These are phyloP conservation scores for Sceloporus undulatus DNA, from an alignment of 2,113 vertebrate species.

Conservation along the genomic window DNA sequence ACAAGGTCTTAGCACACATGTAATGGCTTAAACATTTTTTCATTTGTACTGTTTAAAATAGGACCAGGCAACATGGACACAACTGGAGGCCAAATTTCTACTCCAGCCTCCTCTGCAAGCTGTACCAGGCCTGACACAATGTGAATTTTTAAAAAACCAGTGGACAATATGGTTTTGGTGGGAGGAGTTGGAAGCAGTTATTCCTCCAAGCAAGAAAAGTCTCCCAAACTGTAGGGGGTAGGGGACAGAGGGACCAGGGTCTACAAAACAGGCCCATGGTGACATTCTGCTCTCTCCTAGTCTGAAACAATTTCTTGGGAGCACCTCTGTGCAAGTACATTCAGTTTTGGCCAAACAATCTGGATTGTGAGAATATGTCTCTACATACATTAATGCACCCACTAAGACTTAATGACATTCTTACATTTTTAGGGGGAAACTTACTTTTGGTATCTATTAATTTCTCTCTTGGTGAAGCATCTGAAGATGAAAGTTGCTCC, in stretches of 20 bases:
- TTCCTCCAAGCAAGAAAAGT: no score
- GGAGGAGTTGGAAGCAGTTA: no score
- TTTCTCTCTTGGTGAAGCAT: constrained; percentile 86
- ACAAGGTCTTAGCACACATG: constrained; percentile 53
- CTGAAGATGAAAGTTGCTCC: constrained; percentile 90
- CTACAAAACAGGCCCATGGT: no score
- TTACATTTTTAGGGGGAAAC: constrained; percentile 12
- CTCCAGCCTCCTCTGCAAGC: no score
- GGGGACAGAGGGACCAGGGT: no score
- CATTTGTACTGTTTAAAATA: constrained; percentile 10
- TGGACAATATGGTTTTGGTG: no score
- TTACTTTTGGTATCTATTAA: constrained; percentile 93
- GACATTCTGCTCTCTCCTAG: not conserved
- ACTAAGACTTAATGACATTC: not conserved
- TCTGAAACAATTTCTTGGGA: constrained; percentile 21
- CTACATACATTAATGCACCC: constrained; percentile 22
- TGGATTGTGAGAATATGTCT: not conserved
- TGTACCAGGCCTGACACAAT: no score
- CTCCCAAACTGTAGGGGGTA: no score
- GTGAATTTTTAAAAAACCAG: no score
- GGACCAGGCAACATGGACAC: no score
- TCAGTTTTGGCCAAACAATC: constrained; percentile 8
- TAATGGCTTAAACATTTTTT: constrained; percentile 52
- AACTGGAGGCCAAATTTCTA: no score
- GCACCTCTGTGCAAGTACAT: constrained; percentile 19